A percentile compares a stretch with the other conserved stretches of the same genome.
These are phyloP conservation scores for Peromyscus eremicus DNA, from an alignment of 2,797 vertebrate species.

Conservation along the genomic window DNA sequence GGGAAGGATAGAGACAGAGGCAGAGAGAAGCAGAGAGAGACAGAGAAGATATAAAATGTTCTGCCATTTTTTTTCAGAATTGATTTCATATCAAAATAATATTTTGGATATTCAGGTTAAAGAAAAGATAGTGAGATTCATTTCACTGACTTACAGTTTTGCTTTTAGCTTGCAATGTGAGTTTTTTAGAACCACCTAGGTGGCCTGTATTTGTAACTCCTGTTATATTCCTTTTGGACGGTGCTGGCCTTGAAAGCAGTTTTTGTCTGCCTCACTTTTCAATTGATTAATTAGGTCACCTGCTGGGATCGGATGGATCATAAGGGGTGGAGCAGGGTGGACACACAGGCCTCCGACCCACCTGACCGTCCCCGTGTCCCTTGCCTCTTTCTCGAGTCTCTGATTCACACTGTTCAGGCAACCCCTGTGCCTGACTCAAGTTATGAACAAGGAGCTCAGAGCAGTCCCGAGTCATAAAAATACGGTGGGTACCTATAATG, in stretches of 20 bases:
- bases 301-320: fast-evolving
- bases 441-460: neutral
- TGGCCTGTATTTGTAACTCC: neutral
- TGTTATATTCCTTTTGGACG: neutral
- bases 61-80: neutral
- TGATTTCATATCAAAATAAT: neutral
- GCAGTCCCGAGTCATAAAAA: neutral
- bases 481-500: fast-evolving
- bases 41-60: neutral
- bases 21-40: neutral
- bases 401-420: no score
- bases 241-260: neutral
- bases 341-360: no score
- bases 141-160: neutral
- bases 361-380: neutral
- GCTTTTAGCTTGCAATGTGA: neutral
- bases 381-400: neutral
- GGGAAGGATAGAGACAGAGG: neutral
- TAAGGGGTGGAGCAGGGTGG: neutral
- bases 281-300: neutral
- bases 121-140: neutral
- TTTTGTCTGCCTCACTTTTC: neutral
- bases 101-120: neutral
- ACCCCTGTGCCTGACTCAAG: neutral
- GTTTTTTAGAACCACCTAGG: neutral